Base-by-base conservation (phyloP, 2,113 vertebrate genomes). In the Corythornis madagascariensis region DNA sequence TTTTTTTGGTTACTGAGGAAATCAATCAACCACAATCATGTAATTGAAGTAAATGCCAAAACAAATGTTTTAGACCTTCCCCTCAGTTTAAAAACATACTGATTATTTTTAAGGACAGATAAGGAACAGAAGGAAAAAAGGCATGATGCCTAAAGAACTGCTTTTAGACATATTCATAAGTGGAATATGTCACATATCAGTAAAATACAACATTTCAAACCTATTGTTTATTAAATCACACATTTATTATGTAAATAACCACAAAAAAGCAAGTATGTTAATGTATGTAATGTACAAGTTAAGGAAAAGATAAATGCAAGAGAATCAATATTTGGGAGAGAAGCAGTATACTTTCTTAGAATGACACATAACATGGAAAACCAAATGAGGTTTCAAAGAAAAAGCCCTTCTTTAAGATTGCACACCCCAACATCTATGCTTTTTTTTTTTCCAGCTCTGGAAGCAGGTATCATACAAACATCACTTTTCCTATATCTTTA, bases 1-100 rank as follows among this genome's bases (percentile, higher is more conserved):
- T 29, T 92, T 84, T 88, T 89, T 80, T 66, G 56, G 67, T 94
- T 89, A 77, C 82, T 63, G 57, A 94, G 89, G 75, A 96, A 94
- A 96, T 92, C 64, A 70, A 96, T 31, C 43, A 83, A 65, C 60
- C 67, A 85, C 40, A 89, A 86, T 52, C 78, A 21, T 5, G 87
- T 40, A 22, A 1, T 20, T 26, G 60, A 77, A 91, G 64, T 12
- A 83, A 94, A 77, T 83, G 94, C 89, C 91, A 95, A 94, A 92
- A 76, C 67, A 95, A 87, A 90, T 10, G 24, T 85, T 96, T 71
- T 71, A 79, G 77, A 43, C 82, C 71, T 69, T 71, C 75, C 47
- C 19, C 38, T 88, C 61, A 65, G 40, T 72, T 84, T 79, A 66
- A 95, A 90, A 92, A 63, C 42, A 67, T 17, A 45, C 61, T 64